Percentiles rank a stretch among this genome's conserved stretches.
Conservation (phyloP, 2,888 invertebrate species). For the Drosophila neoperkinsi region DNA sequence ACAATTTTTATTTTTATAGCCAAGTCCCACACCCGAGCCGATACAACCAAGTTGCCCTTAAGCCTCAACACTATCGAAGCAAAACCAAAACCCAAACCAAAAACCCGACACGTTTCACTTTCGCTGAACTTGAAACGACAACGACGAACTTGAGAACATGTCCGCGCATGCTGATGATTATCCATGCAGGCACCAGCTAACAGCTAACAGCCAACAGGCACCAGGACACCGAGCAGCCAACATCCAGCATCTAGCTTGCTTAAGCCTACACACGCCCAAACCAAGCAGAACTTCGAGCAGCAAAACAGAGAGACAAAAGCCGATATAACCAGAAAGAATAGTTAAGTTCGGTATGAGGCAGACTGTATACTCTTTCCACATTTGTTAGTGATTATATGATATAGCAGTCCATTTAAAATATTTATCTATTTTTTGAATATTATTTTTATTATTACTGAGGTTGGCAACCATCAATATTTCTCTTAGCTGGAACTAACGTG, state of each 20-base stretch:
- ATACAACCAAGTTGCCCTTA: constrained; percentile 23
- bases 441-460: background rate
- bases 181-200: constrained; percentile 32
- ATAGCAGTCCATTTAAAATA: background rate
- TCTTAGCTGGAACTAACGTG: background rate
- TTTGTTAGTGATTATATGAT: background rate
- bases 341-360: background rate
- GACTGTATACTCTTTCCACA: background rate
- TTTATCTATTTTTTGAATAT: background rate
- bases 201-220: constrained; percentile 1
- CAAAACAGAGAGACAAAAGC: constrained; percentile 49
- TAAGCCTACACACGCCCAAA: constrained; percentile 41
- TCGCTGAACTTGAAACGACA: constrained; percentile 68
- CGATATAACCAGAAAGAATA: constrained; percentile 30
- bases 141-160: constrained; percentile 63
- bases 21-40: constrained; percentile 1
- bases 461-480: background rate
- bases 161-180: constrained; percentile 79
- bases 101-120: constrained; percentile 64
- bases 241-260: constrained; percentile 26
- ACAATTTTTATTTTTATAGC: constrained; percentile 74
- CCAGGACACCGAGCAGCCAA: constrained; percentile 5
- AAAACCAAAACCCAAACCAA: constrained; percentile 20
- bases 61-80: constrained; percentile 25
- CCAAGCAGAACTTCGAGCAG: constrained; percentile 1